Evolutionary conservation across 2,797 vertebrate genomes (phyloP).

Genomic region (Pseudotriccus pelzelni): DNA sequence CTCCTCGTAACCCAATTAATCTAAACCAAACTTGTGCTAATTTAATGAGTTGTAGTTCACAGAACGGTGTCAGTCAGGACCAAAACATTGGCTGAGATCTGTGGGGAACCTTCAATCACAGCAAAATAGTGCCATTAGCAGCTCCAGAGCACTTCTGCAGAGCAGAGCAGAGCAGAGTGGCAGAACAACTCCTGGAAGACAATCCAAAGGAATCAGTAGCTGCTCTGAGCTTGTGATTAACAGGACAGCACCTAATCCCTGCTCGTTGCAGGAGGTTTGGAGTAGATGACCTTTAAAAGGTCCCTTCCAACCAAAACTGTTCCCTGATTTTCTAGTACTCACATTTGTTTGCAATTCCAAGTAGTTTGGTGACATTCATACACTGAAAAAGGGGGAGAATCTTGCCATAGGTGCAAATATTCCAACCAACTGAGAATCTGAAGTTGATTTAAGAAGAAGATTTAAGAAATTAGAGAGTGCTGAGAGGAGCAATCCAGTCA

Average conservation of each 20-base stretch:
- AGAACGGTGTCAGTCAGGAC: neutral
- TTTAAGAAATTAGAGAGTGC: neutral
- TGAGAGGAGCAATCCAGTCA: neutral
- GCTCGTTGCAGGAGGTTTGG: neutral
- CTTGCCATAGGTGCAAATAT: neutral
- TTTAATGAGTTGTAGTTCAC: neutral
- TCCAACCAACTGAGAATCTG: neutral
- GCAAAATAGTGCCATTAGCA: neutral
- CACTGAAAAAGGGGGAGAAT: neutral
- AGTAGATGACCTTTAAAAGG: neutral
- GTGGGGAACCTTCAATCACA: neutral
- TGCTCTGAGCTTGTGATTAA: neutral
- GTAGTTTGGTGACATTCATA: rapidly evolving
- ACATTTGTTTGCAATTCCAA: neutral
- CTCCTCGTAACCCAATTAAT: neutral
- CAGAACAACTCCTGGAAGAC: neutral
- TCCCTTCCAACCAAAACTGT: neutral
- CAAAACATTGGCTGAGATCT: neutral
- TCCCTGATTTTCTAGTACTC: neutral
- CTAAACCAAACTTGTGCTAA: neutral
- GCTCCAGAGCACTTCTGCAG: neutral
- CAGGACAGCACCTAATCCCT: neutral
- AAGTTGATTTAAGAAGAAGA: neutral
- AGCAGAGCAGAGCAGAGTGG: neutral
- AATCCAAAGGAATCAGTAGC: neutral